Percentiles rank a stretch among this genome's conserved stretches.
phyloP scores from a whole-genome alignment of 1,140 invertebrate species.

The Lordiphosa clarofinis region DNA sequence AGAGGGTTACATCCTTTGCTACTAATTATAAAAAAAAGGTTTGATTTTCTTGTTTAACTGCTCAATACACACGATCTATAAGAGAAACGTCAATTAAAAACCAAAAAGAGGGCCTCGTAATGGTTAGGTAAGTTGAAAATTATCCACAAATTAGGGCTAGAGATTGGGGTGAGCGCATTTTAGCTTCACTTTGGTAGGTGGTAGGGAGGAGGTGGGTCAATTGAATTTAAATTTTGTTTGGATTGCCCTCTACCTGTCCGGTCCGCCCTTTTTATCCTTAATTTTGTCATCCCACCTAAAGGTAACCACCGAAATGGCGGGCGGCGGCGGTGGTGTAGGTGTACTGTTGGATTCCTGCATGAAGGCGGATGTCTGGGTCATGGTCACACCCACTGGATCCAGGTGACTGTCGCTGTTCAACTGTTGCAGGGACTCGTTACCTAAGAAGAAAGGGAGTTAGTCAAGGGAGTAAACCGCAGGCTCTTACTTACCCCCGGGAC shows the following conservation, averaged over 20 bases:
- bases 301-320: slow-evolving; percentile 90
- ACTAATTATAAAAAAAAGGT: slow-evolving; percentile 42
- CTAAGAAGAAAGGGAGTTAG: slow-evolving; percentile 10
- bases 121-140: slow-evolving; percentile 25
- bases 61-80: background rate
- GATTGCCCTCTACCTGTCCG: slow-evolving; percentile 84
- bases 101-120: slow-evolving; percentile 1
- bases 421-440: slow-evolving; percentile 32
- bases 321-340: slow-evolving; percentile 81
- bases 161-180: background rate
- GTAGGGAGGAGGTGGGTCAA: background rate
- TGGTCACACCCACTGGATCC: slow-evolving; percentile 70
- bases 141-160: slow-evolving; percentile 15
- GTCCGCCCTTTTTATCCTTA: slow-evolving; percentile 82
- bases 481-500: slow-evolving; percentile 81
- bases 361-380: slow-evolving; percentile 61
- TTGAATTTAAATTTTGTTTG: slow-evolving; percentile 32
- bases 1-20: slow-evolving; percentile 77
- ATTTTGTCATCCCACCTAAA: slow-evolving; percentile 87
- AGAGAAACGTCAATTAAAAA: slow-evolving; percentile 12
- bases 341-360: slow-evolving; percentile 81
- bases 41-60: background rate
- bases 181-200: slow-evolving; percentile 2
- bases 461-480: no score
- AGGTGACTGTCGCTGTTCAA: slow-evolving; percentile 42